Conservation (phyloP, 23 tunicate species). For the Corella eumyota region DNA sequence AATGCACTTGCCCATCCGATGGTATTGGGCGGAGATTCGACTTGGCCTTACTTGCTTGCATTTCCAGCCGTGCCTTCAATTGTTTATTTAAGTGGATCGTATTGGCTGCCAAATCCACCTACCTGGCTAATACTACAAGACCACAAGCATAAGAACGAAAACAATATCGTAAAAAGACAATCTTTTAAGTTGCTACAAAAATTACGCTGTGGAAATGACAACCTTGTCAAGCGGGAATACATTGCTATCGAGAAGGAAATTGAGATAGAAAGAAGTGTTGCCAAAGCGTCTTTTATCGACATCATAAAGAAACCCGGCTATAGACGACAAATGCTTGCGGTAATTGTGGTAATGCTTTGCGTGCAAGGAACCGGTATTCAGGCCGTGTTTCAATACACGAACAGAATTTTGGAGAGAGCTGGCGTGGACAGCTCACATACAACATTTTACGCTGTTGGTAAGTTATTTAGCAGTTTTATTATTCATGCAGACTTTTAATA, state of each 20-base stretch:
- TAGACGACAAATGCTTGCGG: constrained; percentile 7
- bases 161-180: too few species aligned
- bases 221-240: too few species aligned
- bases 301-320: too few species aligned
- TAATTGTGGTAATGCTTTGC: not conserved
- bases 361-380: not conserved
- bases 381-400: constrained; percentile 2
- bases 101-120: constrained; percentile 23
- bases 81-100: not conserved
- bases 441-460: constrained; percentile 6
- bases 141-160: too few species aligned
- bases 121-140: too few species aligned
- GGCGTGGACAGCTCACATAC: not conserved
- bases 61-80: constrained; percentile 12
- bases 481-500: too few species aligned
- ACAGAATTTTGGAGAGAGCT: not conserved
- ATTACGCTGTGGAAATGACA: too few species aligned
- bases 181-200: too few species aligned
- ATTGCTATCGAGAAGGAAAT: too few species aligned
- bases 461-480: not conserved
- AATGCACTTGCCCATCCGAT: not conserved
- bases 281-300: too few species aligned
- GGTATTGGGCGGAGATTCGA: constrained; percentile 9
- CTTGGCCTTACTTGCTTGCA: constrained; percentile 3
- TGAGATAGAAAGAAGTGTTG: too few species aligned